Conservation (phyloP, 2,888 invertebrate species). For the Plebejus anna region DNA sequence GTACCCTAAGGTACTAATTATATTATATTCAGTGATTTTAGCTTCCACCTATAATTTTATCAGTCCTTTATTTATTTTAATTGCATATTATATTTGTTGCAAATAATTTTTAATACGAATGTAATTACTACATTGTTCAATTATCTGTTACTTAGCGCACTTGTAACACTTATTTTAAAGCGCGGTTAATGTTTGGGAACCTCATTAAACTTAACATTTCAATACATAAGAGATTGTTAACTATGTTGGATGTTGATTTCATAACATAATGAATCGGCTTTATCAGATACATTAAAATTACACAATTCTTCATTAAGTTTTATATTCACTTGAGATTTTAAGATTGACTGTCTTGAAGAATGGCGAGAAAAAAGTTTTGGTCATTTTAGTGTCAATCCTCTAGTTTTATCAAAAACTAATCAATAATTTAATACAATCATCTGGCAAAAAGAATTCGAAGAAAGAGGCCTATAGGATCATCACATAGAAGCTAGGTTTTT, state of each 20-base stretch:
- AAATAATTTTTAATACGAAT: background rate
- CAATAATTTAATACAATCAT: background rate
- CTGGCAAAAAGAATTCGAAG: background rate
- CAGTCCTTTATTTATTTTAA: background rate
- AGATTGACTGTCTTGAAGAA: background rate
- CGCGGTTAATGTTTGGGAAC: constrained; percentile 20
- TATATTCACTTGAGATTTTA: background rate
- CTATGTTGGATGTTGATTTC: constrained; percentile 9
- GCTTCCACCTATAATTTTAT: background rate
- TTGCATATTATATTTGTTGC: background rate
- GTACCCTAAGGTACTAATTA: too few species aligned
- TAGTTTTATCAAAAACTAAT: too few species aligned
- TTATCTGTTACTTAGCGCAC: background rate
- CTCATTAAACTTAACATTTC: constrained; percentile 22
- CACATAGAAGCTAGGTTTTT: background rate
- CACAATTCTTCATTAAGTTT: constrained; percentile 12
- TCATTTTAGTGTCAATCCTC: too few species aligned
- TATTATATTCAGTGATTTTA: too few species aligned
- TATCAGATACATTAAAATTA: constrained; percentile 19
- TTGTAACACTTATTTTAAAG: background rate
- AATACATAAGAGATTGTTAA: constrained; percentile 27
- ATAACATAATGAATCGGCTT: constrained; percentile 14
- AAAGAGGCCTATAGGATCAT: too few species aligned
- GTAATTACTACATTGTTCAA: background rate
- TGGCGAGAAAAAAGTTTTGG: background rate